phyloP scores from a whole-genome alignment of 2,113 vertebrate species.

The Oncorhynchus keta region DNA sequence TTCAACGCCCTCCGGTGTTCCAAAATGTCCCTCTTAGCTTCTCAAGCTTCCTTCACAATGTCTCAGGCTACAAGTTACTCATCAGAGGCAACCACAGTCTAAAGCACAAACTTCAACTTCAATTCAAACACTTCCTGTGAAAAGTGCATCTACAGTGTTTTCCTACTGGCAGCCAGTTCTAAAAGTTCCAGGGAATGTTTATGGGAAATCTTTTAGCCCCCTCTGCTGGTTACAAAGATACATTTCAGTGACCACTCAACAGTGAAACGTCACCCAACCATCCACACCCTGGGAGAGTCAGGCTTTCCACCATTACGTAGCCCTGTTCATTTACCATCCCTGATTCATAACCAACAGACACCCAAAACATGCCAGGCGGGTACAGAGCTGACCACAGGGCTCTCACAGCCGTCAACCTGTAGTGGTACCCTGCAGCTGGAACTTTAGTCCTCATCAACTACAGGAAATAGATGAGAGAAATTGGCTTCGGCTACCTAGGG shows the following conservation, averaged over 20 bases:
- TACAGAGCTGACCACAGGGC: too few relatives aligned
- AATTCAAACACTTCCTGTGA: too few relatives aligned
- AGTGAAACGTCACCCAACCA: background rate
- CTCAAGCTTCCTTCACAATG: background rate
- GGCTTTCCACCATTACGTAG: background rate
- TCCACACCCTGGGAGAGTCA: background rate
- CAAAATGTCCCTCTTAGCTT: background rate
- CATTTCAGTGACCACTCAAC: background rate
- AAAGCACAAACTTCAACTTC: background rate
- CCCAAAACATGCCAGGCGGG: background rate
- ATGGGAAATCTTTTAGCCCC: conserved; percentile 52
- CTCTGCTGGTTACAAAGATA: conserved; percentile 50
- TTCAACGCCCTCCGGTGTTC: background rate
- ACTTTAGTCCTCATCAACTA: background rate
- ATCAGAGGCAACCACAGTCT: background rate
- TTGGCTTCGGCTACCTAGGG: background rate
- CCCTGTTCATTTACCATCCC: background rate
- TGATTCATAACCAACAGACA: conserved; percentile 3
- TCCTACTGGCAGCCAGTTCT: background rate
- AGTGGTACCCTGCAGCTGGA: background rate
- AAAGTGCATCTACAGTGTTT: too few relatives aligned
- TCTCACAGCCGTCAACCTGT: too few relatives aligned
- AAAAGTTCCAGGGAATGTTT: background rate
- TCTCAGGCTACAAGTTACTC: background rate
- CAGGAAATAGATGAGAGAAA: background rate